These are phyloP conservation scores for Protodeltote pygarga DNA, from an alignment of 2,888 invertebrate genomes.

Conservation along the genomic window DNA sequence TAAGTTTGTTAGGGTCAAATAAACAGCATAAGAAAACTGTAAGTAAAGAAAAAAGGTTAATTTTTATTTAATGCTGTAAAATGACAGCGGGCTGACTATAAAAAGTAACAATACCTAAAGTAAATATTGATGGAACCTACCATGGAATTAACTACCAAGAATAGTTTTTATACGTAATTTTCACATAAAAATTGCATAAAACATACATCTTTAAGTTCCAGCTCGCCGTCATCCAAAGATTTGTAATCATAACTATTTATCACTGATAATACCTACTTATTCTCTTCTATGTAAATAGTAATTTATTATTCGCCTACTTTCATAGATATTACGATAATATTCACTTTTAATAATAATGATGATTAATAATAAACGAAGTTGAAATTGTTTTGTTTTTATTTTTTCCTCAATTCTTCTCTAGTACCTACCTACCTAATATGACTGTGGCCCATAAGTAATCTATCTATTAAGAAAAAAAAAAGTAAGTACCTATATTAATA, in stretches of 20 bases:
- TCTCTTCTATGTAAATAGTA: slow-evolving; percentile 71
- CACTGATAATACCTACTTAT: slow-evolving; percentile 42
- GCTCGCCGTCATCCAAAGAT: slow-evolving; percentile 26
- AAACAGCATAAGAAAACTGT: too few species aligned
- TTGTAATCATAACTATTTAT: slow-evolving; percentile 42
- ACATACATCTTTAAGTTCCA: slow-evolving; percentile 2
- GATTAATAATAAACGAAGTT: slow-evolving; percentile 73
- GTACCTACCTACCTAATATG: too few species aligned
- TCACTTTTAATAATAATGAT: slow-evolving; percentile 81
- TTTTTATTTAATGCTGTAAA: too few species aligned
- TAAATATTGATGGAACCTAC: too few species aligned
- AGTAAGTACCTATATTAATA: too few species aligned
- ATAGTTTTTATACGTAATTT: too few species aligned
- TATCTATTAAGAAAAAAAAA: too few species aligned
- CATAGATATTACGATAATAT: slow-evolving; percentile 72
- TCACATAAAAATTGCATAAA: background rate
- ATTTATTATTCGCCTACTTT: slow-evolving; percentile 75
- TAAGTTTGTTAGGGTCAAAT: too few species aligned
- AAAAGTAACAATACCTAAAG: too few species aligned
- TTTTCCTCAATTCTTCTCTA: background rate
- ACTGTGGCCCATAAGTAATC: background rate
- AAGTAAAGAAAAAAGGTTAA: too few species aligned
- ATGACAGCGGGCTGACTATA: too few species aligned
- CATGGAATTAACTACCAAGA: too few species aligned
- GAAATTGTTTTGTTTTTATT: slow-evolving; percentile 53